Conservation (phyloP, 2,113 vertebrate species). For the Lutjanus erythropterus region DNA sequence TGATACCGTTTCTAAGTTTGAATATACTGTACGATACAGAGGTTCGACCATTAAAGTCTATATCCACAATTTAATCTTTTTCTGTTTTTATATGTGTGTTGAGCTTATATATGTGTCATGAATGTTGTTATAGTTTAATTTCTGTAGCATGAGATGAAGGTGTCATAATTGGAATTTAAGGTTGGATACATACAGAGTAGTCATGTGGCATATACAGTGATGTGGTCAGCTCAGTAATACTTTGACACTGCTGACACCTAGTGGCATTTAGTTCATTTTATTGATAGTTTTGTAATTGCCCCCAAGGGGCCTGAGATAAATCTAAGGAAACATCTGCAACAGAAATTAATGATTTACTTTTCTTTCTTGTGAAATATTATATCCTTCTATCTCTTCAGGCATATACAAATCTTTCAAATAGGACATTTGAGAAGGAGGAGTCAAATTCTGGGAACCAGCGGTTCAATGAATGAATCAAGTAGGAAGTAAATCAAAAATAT, state of each 20-base stretch:
- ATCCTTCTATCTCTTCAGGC: background rate
- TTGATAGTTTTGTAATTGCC: background rate
- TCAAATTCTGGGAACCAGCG: no score
- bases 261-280: slow-evolving; percentile 30
- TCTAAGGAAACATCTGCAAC: background rate
- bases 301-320: background rate
- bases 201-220: background rate
- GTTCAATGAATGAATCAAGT: no score
- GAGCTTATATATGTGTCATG: background rate
- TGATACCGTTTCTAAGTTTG: slow-evolving; percentile 27
- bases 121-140: background rate
- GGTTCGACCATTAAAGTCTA: slow-evolving; percentile 29
- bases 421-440: no score
- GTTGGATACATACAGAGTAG: background rate
- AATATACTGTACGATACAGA: background rate
- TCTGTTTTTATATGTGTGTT: no score
- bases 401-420: background rate
- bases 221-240: background rate
- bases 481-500: no score
- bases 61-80: background rate
- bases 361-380: background rate
- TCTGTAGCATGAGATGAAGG: background rate
- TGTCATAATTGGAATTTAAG: background rate
- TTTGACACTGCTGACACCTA: slow-evolving; percentile 64
- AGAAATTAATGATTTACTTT: background rate